Conservation (phyloP, 2,888 invertebrate genomes). For the Petrolisthes cinctipes region DNA sequence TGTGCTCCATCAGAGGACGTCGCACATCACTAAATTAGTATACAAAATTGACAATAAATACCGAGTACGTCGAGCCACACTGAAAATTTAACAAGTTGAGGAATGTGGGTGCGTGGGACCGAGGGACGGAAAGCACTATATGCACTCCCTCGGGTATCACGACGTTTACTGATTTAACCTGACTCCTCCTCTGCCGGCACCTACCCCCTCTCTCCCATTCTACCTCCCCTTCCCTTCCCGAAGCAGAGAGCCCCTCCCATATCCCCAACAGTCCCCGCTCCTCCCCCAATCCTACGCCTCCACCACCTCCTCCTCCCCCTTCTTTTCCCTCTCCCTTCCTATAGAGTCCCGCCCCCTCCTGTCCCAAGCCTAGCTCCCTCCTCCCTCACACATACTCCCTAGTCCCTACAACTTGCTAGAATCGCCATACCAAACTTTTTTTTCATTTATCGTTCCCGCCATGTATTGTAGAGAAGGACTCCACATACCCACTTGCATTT, state of each 20-base stretch:
- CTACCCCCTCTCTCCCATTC: constrained; percentile 3
- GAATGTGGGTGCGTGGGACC: background rate
- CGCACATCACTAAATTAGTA: too few species aligned
- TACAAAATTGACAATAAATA: too few species aligned
- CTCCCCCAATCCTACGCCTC: background rate
- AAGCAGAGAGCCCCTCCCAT: background rate
- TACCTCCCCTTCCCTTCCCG: background rate
- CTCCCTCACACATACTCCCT: background rate
- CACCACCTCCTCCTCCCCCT: constrained; percentile 14
- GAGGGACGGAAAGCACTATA: background rate
- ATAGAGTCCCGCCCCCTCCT: constrained; percentile 17
- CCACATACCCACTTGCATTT: too few species aligned
- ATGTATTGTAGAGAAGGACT: too few species aligned
- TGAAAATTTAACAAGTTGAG: background rate
- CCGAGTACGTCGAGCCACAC: background rate
- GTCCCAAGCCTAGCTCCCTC: background rate
- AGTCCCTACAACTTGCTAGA: constrained; percentile 6
- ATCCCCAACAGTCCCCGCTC: background rate
- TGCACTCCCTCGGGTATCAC: constrained; percentile 29
- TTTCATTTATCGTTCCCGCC: too few species aligned
- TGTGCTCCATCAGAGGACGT: too few species aligned
- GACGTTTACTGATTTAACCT: constrained; percentile 57
- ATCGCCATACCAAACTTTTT: constrained; percentile 14
- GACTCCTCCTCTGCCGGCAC: constrained; percentile 19
- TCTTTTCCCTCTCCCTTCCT: constrained; percentile 12